A percentile compares a stretch with the other conserved stretches of the same genome.
phyloP scores from a whole-genome alignment of 2,888 invertebrate species.

The Drosophila mimica region DNA sequence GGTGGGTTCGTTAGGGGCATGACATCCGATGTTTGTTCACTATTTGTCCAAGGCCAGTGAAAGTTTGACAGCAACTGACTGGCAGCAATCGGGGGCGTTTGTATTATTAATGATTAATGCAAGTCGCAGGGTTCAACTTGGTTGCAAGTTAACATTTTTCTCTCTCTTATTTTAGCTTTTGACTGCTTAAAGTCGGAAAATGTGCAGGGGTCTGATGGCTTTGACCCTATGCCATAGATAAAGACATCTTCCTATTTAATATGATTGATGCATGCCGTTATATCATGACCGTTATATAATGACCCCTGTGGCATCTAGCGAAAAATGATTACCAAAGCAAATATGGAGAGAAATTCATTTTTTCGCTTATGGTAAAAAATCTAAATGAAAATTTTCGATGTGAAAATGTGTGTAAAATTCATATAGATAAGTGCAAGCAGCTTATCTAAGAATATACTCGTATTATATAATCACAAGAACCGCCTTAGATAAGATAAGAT shows the following conservation, averaged over 20 bases:
- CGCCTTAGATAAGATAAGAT: constrained; percentile 40
- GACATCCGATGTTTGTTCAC: constrained; percentile 18
- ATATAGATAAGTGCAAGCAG: constrained; percentile 16
- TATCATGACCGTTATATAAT: background rate
- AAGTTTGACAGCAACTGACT: constrained; percentile 56
- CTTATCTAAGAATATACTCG: constrained; percentile 17
- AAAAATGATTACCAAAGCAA: background rate
- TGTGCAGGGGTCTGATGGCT: constrained; percentile 48
- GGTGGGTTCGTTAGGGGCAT: constrained; percentile 6
- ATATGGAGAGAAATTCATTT: background rate
- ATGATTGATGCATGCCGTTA: constrained; percentile 41
- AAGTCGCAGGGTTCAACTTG: constrained; percentile 41
- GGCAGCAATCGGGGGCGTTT: constrained; percentile 7
- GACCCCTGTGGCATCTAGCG: background rate
- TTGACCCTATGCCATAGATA: constrained; percentile 50
- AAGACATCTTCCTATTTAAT: constrained; percentile 8
- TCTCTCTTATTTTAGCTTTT: background rate
- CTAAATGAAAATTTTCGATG: background rate
- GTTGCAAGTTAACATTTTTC: constrained; percentile 27
- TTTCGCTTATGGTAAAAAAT: background rate
- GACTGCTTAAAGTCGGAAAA: constrained; percentile 7
- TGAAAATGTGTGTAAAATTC: background rate
- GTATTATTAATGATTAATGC: constrained; percentile 54
- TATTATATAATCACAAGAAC: constrained; percentile 1
- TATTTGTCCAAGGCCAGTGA: constrained; percentile 51